Evolutionary conservation across 2,113 vertebrate species (phyloP), one percentile per base, ranked within the genome.

Genomic region (Pachycephala philippinensis): DNA sequence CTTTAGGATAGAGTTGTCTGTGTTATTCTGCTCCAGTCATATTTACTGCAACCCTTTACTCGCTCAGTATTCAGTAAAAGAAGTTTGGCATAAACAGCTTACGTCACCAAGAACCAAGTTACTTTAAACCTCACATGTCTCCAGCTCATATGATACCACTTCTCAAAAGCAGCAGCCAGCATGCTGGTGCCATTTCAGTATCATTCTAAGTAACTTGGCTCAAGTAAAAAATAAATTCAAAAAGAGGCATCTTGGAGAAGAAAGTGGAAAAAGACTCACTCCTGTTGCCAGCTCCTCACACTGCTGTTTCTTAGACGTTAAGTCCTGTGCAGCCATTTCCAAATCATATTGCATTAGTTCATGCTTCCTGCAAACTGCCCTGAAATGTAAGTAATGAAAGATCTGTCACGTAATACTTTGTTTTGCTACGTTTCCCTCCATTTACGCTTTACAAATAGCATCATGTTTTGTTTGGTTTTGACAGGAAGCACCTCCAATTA

Each of bases 281-380:
- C 99, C 99, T 35, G 99, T 99, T 88, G 98, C 98, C 93, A 99
- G 97, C 95, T 99, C 99, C 93, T 99, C 99, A 44, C 98, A 98
- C 84, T 99, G 99, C 95, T 99, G 99, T 93, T 99, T 99, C 97
- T 99, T 99, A 45, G 98, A 98, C 66, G 98, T 96, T 64, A 99
- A 97, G 96, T 99, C 99, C 92, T 99, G 98, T 30, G 98, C 98
- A 40, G 98, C 98, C 96, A 98, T 98, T 98, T 99, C 99, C 94
- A 99, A 97, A 81, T 99, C 99, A 93, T 98, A 99, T 84, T 99
- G 99, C 96, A 98, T 98, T 84, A 99, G 98, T 96, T 99, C 99
- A 11, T 99, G 99, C 89, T 99, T 99, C 96, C 98, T 98, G 97
- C 99, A 99, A 84, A 99, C 99, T 11, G 99, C 98, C 98, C 99